Percentiles rank a stretch among this genome's conserved stretches.
Evolutionary conservation across 2,113 vertebrate genomes (phyloP).

Genomic region (Acinonyx jubatus): DNA sequence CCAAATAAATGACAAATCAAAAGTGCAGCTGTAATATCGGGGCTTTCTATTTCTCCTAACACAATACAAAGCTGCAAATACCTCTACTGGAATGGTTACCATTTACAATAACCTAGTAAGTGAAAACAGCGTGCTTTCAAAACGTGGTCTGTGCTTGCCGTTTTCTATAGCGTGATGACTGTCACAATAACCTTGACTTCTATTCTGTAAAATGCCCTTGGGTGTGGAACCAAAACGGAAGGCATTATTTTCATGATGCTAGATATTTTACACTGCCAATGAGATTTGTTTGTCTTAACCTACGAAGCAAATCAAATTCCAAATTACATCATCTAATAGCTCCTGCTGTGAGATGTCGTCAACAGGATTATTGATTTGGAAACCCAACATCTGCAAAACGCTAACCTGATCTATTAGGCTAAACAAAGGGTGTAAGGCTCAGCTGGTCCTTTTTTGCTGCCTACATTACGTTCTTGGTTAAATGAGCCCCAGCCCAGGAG

Average conservation of each 20-base stretch:
- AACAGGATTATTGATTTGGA: slow-evolving; percentile 67
- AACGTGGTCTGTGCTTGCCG: neutral
- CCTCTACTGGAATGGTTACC: neutral
- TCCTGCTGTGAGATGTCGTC: neutral
- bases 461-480: slow-evolving; percentile 27
- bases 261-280: slow-evolving; percentile 67
- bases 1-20: slow-evolving; percentile 76
- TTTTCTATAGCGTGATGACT: neutral
- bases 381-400: slow-evolving; percentile 75
- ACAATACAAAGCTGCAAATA: slow-evolving; percentile 46
- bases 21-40: slow-evolving; percentile 63
- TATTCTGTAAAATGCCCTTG: slow-evolving; percentile 71
- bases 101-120: neutral
- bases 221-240: slow-evolving; percentile 70
- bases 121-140: neutral
- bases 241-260: slow-evolving; percentile 61
- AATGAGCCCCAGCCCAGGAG: neutral
- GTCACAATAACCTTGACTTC: slow-evolving; percentile 73
- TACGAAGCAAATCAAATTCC: slow-evolving; percentile 72
- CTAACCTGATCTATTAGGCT: slow-evolving; percentile 59
- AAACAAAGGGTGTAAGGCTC: slow-evolving; percentile 59
- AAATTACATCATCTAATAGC: slow-evolving; percentile 70
- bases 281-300: slow-evolving; percentile 68
- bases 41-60: slow-evolving; percentile 61
- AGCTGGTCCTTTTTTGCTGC: slow-evolving; percentile 48